Base-by-base conservation (phyloP, 2,888 invertebrate genomes). In the Ophioninae sp. region DNA sequence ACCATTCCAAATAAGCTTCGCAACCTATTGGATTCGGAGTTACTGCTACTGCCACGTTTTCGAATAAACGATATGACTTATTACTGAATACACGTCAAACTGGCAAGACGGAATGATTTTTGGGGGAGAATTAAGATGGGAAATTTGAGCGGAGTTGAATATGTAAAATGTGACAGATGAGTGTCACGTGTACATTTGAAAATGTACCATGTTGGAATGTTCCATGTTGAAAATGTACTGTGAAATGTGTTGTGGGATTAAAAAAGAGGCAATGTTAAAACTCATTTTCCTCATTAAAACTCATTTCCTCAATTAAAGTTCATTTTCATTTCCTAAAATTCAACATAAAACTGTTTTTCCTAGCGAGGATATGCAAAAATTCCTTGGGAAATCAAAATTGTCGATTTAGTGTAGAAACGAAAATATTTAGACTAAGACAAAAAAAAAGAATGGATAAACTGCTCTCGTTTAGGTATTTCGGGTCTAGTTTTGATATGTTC, bases 1-100 rank as follows among this genome's bases (percentile, higher is more conserved):
- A 59, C 73, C 44, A 74, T 81, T 76, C 79, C 69, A n/a, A 84
- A 84, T 85, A 84, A 83, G 76, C 74, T 75, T 70, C 72, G 64
- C 75, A 65, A 70, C 10, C 41, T 83, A 59, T 76, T 76, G 65
- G 37, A 59, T 72, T 37, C 21, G 10, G 6, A 37, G n/a, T 13
- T 50, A 50, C 30, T 59, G 13, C 39, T 39, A 8, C 59, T 39
- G 10, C 10, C 39, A 6, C 37, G 20, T 70, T 59, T 39, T 59
- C 21, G 21, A 21, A 20, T 21, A 59, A 59, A 39, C 20, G 7
- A 20, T 20, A 72, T 72, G 37, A 37, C 37, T 59, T 39, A 56
- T 57, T 50, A 6, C 41, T 8, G 0, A 7, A 6, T 41, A 13
- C 50, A 50, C 13, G 50, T 44, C 50, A 50, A 50, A 13, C 50